A percentile compares a stretch with the other conserved stretches of the same genome.
Conservation (phyloP, 2,797 vertebrate species). For the Anomalospiza imberbis region DNA sequence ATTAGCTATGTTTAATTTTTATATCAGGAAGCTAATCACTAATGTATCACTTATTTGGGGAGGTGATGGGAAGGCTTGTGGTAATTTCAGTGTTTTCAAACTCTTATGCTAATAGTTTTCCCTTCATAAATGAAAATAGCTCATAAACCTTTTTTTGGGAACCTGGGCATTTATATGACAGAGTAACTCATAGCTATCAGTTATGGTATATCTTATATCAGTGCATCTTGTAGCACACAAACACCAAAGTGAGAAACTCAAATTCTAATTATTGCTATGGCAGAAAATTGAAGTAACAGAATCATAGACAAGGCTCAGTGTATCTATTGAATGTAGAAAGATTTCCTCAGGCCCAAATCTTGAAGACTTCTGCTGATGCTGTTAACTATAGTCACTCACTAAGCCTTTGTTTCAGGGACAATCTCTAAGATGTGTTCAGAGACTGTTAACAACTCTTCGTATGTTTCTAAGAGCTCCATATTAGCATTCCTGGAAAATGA, state of each 20-base stretch:
- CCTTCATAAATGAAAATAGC: background rate
- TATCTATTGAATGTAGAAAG: background rate
- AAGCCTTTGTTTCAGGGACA: background rate
- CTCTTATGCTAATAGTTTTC: background rate
- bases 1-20: background rate
- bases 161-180: background rate
- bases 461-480: background rate
- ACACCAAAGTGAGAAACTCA: background rate
- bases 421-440: background rate
- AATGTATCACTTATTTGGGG: background rate
- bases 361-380: background rate
- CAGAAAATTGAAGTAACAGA: background rate
- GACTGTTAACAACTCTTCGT: background rate
- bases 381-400: background rate
- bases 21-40: background rate
- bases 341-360: background rate
- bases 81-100: background rate
- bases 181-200: background rate
- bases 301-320: background rate
- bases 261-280: background rate
- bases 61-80: background rate
- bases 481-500: conserved; percentile 3
- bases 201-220: background rate
- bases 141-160: background rate
- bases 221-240: background rate